Percentiles rank a stretch among this genome's conserved stretches.
These are phyloP conservation scores for Zeuzera pyrina DNA, from an alignment of 2,888 invertebrate species.

Conservation along the genomic window DNA sequence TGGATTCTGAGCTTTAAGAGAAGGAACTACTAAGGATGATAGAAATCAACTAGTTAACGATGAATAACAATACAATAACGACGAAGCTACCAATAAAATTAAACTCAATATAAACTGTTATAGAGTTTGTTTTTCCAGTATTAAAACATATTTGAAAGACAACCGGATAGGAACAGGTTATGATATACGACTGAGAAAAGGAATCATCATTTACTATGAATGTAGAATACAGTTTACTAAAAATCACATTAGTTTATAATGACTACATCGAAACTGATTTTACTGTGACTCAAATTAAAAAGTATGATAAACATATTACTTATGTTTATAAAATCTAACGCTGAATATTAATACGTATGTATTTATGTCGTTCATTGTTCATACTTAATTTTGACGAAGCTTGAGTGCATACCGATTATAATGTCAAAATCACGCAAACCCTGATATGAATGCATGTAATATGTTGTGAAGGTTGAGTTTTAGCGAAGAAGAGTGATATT, in stretches of 20 bases:
- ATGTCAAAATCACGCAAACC: too few species aligned
- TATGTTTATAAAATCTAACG: too few species aligned
- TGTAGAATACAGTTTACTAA: slow-evolving; percentile 34
- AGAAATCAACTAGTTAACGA: slow-evolving; percentile 25
- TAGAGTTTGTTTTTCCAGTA: slow-evolving; percentile 22
- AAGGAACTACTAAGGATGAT: slow-evolving; percentile 24
- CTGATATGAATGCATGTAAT: too few species aligned
- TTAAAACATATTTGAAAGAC: slow-evolving; percentile 20
- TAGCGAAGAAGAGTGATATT: too few species aligned
- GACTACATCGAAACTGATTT: slow-evolving; percentile 29
- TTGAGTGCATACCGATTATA: too few species aligned
- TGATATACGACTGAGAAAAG: slow-evolving; percentile 24
- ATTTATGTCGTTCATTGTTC: too few species aligned
- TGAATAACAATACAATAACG: slow-evolving; percentile 20
- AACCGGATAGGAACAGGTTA: slow-evolving; percentile 31
- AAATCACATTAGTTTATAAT: slow-evolving; percentile 31
- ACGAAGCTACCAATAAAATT: slow-evolving; percentile 9
- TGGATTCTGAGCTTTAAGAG: slow-evolving; percentile 33
- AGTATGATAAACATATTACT: too few species aligned
- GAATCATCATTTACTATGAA: slow-evolving; percentile 37
- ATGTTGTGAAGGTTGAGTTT: too few species aligned
- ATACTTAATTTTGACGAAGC: too few species aligned
- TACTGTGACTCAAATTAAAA: slow-evolving; percentile 39
- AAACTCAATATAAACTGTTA: slow-evolving; percentile 14
- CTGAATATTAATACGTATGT: too few species aligned